phyloP scores from a whole-genome alignment of 1,140 invertebrate species.

The Cydia pomonella region DNA sequence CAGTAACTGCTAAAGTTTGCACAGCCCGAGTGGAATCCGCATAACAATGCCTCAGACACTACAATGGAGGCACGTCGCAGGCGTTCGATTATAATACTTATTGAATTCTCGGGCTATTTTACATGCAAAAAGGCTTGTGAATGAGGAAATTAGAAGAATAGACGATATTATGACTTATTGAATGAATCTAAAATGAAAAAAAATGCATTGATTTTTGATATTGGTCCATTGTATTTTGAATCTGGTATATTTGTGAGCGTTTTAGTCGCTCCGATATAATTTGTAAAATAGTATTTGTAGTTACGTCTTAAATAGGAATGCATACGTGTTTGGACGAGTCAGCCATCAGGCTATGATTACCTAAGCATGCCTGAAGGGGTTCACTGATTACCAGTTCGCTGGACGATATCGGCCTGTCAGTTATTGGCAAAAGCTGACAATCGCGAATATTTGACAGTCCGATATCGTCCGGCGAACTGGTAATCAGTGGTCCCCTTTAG shows the following conservation, averaged over 20 bases:
- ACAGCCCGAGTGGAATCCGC: slow-evolving; percentile 38
- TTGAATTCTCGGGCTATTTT: slow-evolving; percentile 24
- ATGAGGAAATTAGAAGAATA: slow-evolving; percentile 27
- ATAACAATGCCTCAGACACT: slow-evolving; percentile 45
- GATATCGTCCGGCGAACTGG: too few relatives aligned
- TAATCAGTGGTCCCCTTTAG: too few relatives aligned
- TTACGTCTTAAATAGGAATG: too few relatives aligned
- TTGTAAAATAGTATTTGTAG: too few relatives aligned
- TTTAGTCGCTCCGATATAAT: too few relatives aligned
- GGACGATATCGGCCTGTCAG: too few relatives aligned
- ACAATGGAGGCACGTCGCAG: slow-evolving; percentile 40
- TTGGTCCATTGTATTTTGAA: too few relatives aligned
- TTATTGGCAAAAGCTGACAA: too few relatives aligned
- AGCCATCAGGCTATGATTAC: neutral
- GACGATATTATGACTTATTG: slow-evolving; percentile 9
- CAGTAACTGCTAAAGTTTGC: slow-evolving; percentile 38
- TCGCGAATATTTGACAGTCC: too few relatives aligned
- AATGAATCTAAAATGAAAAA: neutral
- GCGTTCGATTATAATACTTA: slow-evolving; percentile 32
- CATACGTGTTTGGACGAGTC: too few relatives aligned
- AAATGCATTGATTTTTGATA: neutral
- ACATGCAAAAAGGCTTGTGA: slow-evolving; percentile 33
- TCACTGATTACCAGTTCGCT: too few relatives aligned
- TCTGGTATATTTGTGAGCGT: too few relatives aligned
- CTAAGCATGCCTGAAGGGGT: neutral